Evolutionary conservation across 2,888 invertebrate genomes (phyloP).

Genomic region (Trichopria drosophilae): DNA sequence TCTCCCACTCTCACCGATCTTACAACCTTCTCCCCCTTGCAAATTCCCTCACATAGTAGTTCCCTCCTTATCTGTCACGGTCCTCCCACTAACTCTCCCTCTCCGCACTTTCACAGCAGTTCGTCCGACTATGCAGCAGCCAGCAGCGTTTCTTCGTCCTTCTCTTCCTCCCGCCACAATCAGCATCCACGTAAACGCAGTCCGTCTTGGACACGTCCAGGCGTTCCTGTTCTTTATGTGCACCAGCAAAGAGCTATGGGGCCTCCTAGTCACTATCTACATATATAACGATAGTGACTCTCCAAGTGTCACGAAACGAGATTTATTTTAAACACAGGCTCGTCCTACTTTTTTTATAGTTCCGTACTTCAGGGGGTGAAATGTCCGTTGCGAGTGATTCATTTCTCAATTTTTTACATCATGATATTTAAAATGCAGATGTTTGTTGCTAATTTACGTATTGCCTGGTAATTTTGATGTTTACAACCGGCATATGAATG

Average conservation of each 20-base stretch:
- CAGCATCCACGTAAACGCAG: slow-evolving; percentile 49
- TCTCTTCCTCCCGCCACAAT: slow-evolving; percentile 36
- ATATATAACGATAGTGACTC: slow-evolving; percentile 39
- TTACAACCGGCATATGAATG: no score
- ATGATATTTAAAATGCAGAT: no score
- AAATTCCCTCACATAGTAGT: no score
- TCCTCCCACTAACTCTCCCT: background rate
- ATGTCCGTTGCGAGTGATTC: no score
- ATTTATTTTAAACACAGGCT: no score
- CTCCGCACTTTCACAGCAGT: slow-evolving; percentile 5
- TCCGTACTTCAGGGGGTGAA: no score
- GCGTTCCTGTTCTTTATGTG: slow-evolving; percentile 52
- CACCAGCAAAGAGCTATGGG: slow-evolving; percentile 47
- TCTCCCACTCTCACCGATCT: background rate
- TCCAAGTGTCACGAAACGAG: slow-evolving; percentile 27
- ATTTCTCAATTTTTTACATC: no score
- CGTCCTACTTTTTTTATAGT: no score
- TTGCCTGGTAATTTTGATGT: no score
- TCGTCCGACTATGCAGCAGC: slow-evolving; percentile 9
- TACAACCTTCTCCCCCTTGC: slow-evolving; percentile 2
- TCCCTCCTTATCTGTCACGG: background rate
- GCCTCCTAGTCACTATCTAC: slow-evolving; percentile 46
- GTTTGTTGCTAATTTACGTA: no score
- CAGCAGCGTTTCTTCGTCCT: slow-evolving; percentile 16
- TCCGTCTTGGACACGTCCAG: slow-evolving; percentile 52